These are phyloP conservation scores for Nymphalis io DNA, from an alignment of 1,140 invertebrate species.

Conservation along the genomic window DNA sequence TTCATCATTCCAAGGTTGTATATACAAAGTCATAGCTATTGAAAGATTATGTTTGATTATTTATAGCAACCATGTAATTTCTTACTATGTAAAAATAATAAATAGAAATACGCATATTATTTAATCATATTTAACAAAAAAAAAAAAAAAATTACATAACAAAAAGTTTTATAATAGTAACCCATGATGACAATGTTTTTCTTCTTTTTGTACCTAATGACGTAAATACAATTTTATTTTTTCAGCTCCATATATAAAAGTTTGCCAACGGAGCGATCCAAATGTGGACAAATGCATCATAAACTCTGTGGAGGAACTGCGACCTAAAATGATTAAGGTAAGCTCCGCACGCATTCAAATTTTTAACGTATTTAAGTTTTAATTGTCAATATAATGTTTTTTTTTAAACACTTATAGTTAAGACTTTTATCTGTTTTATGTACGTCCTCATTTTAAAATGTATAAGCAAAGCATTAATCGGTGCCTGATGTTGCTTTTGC, in stretches of 20 bases:
- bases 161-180: too few species aligned
- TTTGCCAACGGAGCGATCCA: slow-evolving; percentile 84
- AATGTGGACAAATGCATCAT: slow-evolving; percentile 84
- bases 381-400: too few species aligned
- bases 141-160: background rate
- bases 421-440: too few species aligned
- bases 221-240: slow-evolving; percentile 28
- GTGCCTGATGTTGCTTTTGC: background rate
- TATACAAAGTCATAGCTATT: background rate
- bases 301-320: slow-evolving; percentile 83
- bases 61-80: background rate
- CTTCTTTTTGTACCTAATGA: background rate
- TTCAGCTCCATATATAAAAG: slow-evolving; percentile 85
- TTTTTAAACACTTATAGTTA: too few species aligned
- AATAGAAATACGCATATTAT: background rate
- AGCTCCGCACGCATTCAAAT: background rate
- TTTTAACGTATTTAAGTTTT: too few species aligned
- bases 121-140: background rate
- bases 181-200: background rate
- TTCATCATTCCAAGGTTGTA: slow-evolving; percentile 8
- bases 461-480: background rate
- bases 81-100: background rate
- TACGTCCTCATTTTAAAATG: background rate
- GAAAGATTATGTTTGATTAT: background rate
- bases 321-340: slow-evolving; percentile 81